These are phyloP conservation scores for Zeugodacus cucurbitae DNA, from an alignment of 1,140 invertebrate genomes.

Conservation along the genomic window DNA sequence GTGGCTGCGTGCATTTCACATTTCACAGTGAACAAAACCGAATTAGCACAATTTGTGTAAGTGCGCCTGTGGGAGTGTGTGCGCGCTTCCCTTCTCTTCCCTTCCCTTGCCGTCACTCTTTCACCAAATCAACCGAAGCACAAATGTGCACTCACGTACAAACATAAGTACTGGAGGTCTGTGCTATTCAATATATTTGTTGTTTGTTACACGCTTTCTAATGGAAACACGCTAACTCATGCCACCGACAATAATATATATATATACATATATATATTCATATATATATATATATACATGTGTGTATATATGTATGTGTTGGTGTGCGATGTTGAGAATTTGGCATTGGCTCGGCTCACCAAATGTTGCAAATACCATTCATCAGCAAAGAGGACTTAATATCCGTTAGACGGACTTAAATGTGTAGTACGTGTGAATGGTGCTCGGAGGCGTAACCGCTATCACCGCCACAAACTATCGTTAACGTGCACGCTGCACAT, in stretches of 20 bases:
- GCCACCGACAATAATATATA: background rate
- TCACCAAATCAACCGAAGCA: background rate
- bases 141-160: background rate
- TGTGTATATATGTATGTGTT: background rate
- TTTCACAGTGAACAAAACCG: background rate
- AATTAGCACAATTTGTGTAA: slow-evolving; percentile 16
- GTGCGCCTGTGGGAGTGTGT: background rate
- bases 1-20: background rate
- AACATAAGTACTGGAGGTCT: background rate
- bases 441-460: background rate
- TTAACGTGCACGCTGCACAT: background rate
- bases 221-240: background rate
- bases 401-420: background rate
- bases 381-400: slow-evolving; percentile 15
- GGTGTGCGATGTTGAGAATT: background rate
- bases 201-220: background rate
- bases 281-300: background rate
- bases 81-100: background rate
- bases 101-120: background rate
- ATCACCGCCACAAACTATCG: slow-evolving; percentile 16
- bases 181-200: background rate
- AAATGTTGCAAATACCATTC: slow-evolving; percentile 15
- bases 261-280: too few species aligned
- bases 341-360: slow-evolving; percentile 10
- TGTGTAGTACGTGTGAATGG: background rate